A percentile compares a stretch with the other conserved stretches of the same genome.
Evolutionary conservation across 2,797 vertebrate genomes (phyloP).

Genomic region (Champsocephalus gunnari): DNA sequence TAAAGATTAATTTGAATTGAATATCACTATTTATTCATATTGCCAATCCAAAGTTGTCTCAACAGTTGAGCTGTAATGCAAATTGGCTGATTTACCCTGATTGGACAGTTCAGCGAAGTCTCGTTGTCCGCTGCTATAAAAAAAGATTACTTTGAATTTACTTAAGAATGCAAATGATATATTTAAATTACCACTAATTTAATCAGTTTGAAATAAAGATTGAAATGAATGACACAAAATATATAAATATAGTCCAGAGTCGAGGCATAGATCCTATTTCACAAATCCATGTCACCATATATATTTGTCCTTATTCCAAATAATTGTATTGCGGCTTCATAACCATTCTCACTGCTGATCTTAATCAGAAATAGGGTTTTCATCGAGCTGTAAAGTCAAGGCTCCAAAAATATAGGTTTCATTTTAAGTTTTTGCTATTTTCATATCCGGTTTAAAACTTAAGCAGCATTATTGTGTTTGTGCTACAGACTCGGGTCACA

Average conservation of each 20-base stretch:
- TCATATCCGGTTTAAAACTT: conserved; percentile 9
- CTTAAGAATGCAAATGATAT: not conserved
- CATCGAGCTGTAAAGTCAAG: not conserved
- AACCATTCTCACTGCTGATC: not conserved
- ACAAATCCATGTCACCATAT: not conserved
- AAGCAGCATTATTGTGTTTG: conserved; percentile 15
- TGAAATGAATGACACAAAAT: not conserved
- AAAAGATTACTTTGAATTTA: not conserved
- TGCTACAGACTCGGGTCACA: not conserved
- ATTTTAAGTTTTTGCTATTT: not conserved
- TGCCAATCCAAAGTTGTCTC: not conserved
- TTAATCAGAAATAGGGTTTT: not conserved
- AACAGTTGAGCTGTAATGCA: too few relatives aligned
- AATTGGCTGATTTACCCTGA: too few relatives aligned
- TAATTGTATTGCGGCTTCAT: not conserved
- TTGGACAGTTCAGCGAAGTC: too few relatives aligned
- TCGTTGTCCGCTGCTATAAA: not conserved
- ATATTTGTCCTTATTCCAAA: not conserved
- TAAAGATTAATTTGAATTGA: conserved; percentile 27
- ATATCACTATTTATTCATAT: conserved; percentile 15
- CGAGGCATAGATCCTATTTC: conserved; percentile 1
- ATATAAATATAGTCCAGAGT: not conserved
- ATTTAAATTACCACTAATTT: not conserved
- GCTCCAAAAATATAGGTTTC: not conserved
- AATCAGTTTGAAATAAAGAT: too few relatives aligned